Percentiles rank a stretch among this genome's conserved stretches.
These are phyloP conservation scores for Protonibea diacanthus DNA, from an alignment of 2,797 vertebrate genomes.

Conservation along the genomic window DNA sequence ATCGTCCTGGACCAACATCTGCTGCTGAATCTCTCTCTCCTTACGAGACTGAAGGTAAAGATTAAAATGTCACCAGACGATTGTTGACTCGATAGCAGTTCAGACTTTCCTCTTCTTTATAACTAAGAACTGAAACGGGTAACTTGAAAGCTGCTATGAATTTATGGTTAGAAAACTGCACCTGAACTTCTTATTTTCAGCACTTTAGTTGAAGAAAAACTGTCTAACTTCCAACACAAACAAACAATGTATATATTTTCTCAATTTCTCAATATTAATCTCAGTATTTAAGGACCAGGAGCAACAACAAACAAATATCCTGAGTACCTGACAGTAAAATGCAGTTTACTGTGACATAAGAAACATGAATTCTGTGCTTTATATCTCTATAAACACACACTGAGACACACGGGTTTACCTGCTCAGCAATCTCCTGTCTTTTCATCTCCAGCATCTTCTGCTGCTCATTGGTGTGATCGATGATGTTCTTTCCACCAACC, in stretches of 20 bases:
- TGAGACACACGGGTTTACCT: slow-evolving; percentile 81
- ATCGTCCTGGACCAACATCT: slow-evolving; percentile 83
- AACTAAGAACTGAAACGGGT: too few relatives aligned
- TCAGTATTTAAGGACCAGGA: background rate
- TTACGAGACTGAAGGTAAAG: slow-evolving; percentile 66
- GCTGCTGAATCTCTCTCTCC: slow-evolving; percentile 86
- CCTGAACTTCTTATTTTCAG: background rate
- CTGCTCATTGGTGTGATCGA: slow-evolving; percentile 96
- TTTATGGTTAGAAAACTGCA: background rate
- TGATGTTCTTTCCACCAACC: slow-evolving; percentile 95
- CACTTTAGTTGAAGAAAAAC: background rate
- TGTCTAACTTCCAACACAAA: background rate
- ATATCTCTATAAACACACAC: slow-evolving; percentile 37
- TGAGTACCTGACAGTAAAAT: background rate
- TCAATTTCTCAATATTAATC: background rate
- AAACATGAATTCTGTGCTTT: background rate
- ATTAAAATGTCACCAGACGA: too few relatives aligned
- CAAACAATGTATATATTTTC: background rate
- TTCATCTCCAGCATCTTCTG: slow-evolving; percentile 96
- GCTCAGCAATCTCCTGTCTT: slow-evolving; percentile 93
- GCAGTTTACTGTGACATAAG: background rate
- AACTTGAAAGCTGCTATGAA: background rate
- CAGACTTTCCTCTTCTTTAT: too few relatives aligned
- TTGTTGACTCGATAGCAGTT: too few relatives aligned
- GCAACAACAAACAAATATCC: background rate